Evolutionary conservation across 2,888 invertebrate species (phyloP).

Genomic region (Griposia aprilina): DNA sequence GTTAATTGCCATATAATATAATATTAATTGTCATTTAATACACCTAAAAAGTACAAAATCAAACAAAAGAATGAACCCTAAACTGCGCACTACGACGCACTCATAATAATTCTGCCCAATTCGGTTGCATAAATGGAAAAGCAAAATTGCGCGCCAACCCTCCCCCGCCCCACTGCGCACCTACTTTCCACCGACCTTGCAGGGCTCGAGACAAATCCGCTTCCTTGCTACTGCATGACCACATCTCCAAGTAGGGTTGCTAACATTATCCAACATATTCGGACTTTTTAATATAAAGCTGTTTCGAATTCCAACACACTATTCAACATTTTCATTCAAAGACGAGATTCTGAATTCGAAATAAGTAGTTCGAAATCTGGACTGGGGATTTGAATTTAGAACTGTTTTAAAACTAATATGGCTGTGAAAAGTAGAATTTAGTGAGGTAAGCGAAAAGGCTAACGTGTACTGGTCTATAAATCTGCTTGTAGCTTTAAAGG

Average conservation of each 20-base stretch:
- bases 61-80: slow-evolving; percentile 50
- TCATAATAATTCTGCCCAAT: slow-evolving; percentile 56
- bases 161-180: slow-evolving; percentile 25
- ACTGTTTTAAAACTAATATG: slow-evolving; percentile 7
- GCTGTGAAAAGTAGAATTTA: background rate
- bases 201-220: slow-evolving; percentile 67
- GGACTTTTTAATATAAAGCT: background rate
- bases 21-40: background rate
- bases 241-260: slow-evolving; percentile 59
- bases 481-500: background rate
- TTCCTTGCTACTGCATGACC: slow-evolving; percentile 63
- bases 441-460: background rate
- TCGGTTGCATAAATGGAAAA: slow-evolving; percentile 64
- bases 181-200: slow-evolving; percentile 68
- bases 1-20: no score
- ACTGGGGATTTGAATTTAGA: background rate
- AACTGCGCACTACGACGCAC: slow-evolving; percentile 18
- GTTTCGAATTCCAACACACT: slow-evolving; percentile 7
- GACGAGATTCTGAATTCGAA: slow-evolving; percentile 4
- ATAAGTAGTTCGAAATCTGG: slow-evolving; percentile 1
- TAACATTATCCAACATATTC: slow-evolving; percentile 13
- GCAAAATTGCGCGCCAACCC: slow-evolving; percentile 58
- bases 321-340: background rate
- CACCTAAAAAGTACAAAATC: slow-evolving; percentile 15
- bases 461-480: slow-evolving; percentile 10